Base-by-base conservation (phyloP, 2,113 vertebrate species). In the Rousettus leschenaultii region DNA sequence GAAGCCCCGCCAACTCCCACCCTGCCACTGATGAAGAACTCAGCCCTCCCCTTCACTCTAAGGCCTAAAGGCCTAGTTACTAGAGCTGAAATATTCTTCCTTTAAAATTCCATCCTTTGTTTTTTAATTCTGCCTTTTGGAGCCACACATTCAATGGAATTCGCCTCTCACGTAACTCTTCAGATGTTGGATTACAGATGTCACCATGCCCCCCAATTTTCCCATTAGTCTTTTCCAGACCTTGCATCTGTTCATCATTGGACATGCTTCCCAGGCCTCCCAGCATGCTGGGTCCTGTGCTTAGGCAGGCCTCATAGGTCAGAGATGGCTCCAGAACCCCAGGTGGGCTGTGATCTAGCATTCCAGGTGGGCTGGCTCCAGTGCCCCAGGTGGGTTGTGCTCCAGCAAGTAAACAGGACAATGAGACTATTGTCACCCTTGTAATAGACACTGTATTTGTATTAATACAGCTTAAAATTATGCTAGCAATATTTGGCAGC, bases 401-500 rank as follows among this genome's bases (percentile, higher is more conserved):
- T 63, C 74, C 65, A 89, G 43, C 38, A 28, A 87, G 90, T 1
- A 19, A n/a, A 28, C 21, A 26, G 28, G 66, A 95, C 96, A 97
- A 63, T 43, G 65, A 33, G 53, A 9, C 53, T 33, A 30, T 95
- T 96, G 66, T 90, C 33, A 16, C 92, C 51, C 61, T 86, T n/a
- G 93, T 28, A 53, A 30, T 9, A 66, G 84, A 94, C 92, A 85
- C 95, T 70, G 26, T 55, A n/a, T 63, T 87, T 57, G 80, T 85
- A 82, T 92, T 91, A 97, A 94, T 75, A 21, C 43, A 77, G 84
- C 74, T 78, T 66, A 71, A 88, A 79, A 68, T 55, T 26, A 6
- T 35, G 61, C 48, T 33, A 85, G 59, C 40, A 95, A 73, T 95
- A 88, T 95, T 57, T 43, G 94, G 88, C 88, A 96, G 51, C 88